phyloP scores from a whole-genome alignment of 1,140 invertebrate species.

The Apis dorsata region DNA sequence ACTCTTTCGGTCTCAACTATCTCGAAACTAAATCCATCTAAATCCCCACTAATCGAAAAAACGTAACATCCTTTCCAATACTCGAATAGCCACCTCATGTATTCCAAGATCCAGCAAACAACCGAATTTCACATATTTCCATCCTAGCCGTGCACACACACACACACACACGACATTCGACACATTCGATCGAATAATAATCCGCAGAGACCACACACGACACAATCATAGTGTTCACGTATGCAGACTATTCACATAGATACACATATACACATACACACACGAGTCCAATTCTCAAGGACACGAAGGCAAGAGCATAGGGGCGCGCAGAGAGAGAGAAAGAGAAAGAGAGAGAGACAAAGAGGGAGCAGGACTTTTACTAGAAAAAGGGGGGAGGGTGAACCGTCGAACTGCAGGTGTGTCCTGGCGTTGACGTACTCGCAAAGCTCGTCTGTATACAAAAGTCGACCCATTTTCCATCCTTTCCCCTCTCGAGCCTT shows the following conservation, averaged over 20 bases:
- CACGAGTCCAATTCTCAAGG: constrained; percentile 25
- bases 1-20: no score
- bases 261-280: not conserved
- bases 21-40: no score
- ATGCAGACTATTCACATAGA: not conserved
- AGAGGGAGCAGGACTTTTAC: constrained; percentile 14
- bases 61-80: no score
- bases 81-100: no score
- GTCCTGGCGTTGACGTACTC: constrained; percentile 64
- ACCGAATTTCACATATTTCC: no score
- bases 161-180: not conserved
- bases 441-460: constrained; percentile 62
- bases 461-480: constrained; percentile 68
- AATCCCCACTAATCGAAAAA: no score
- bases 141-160: no score
- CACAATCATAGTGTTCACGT: not conserved
- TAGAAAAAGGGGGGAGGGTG: constrained; percentile 2
- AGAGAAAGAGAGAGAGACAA: not conserved
- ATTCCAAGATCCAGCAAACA: no score
- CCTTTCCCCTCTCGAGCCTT: not conserved
- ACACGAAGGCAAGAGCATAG: not conserved
- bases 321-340: not conserved
- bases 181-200: constrained; percentile 16
- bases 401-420: constrained; percentile 49
- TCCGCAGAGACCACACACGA: not conserved